Evolutionary conservation across 2,888 invertebrate species (phyloP), one percentile per base, ranked within the genome.

Genomic region (Flexamia atlantica): DNA sequence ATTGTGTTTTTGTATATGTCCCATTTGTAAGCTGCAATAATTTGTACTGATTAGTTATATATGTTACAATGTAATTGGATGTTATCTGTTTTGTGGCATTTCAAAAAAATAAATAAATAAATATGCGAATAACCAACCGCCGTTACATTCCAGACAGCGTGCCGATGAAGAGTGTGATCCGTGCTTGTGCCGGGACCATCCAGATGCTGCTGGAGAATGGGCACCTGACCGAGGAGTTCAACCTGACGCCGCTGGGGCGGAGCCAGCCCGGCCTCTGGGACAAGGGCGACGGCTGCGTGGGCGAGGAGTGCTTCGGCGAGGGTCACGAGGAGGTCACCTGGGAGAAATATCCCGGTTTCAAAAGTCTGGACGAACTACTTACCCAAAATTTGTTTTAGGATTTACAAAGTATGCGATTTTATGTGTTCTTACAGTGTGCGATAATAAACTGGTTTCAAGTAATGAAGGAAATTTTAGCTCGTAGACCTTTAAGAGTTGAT

Each of bases 281-380:
- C 53, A 53, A 53, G 23, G 53, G 46, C 12, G 46, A 46, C 46
- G 64, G 64, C 30, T 64, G 64, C 30, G 14, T 9, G 28, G 64
- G 64, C 10, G 14, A 9, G 14, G 9, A 28, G 64, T 64, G 64
- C 64, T 28, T 64, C 30, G 1, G 0, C 1, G 28, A 25, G 30
- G 30, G 17, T 17, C 28, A 28, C 28, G 64, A 64, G 64, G 64
- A 64, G 25, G 64, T 64, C 1, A 64, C 28, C 2, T 64, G 64
- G 28, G 17, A 30, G 17, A 64, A 64, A 30, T 64, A 10, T 17
- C 64, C 64, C 1, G 64, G 64, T 0, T 64, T 64, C 20, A 25
- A 28, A 14, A 30, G 30, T 20, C 28, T 64, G 2, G 64, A 64
- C 20, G 64, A 64, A 17, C 9, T 64, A 3, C 64, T 64, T 14